Percentiles rank a stretch among this genome's conserved stretches.
phyloP scores from a whole-genome alignment of 37 sponge, comb jelly and placozoan species.

The Chondrilla cf. caribensis region DNA sequence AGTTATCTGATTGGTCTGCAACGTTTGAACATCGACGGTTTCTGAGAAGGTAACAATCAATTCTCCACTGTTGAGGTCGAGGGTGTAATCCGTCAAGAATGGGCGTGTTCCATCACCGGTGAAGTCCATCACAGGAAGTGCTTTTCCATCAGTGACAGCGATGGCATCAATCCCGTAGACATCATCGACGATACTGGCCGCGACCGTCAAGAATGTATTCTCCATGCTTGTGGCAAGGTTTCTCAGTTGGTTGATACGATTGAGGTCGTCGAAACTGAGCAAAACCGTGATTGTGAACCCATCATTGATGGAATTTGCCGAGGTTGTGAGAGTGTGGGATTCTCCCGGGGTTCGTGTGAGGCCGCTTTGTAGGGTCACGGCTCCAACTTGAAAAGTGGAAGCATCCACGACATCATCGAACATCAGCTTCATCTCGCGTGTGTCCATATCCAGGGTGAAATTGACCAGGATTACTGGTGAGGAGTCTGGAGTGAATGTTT shows the following conservation, averaged over 20 bases:
- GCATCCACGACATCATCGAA: slow-evolving; percentile 65
- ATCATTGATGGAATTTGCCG: slow-evolving; percentile 18
- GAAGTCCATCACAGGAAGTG: slow-evolving; percentile 48
- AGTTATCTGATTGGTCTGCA: slow-evolving; percentile 35
- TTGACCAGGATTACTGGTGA: slow-evolving; percentile 30
- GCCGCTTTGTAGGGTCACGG: slow-evolving; percentile 62
- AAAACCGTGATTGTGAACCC: slow-evolving; percentile 50
- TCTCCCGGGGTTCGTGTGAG: slow-evolving; percentile 16
- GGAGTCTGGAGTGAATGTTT: slow-evolving; percentile 39
- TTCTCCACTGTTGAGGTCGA: slow-evolving; percentile 67
- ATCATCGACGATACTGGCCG: slow-evolving; percentile 78
- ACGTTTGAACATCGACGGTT: slow-evolving; percentile 62
- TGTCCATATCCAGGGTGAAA: slow-evolving; percentile 75
- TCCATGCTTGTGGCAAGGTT: slow-evolving; percentile 37
- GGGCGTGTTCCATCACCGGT: slow-evolving; percentile 54
- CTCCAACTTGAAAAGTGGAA: slow-evolving; percentile 59
- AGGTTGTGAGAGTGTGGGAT: slow-evolving; percentile 43
- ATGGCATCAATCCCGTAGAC: slow-evolving; percentile 60
- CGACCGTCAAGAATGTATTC: slow-evolving; percentile 64
- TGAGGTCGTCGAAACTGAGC: slow-evolving; percentile 70
- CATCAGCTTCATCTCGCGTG: slow-evolving; percentile 43
- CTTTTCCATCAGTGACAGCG: slow-evolving; percentile 89
- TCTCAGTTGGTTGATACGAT: slow-evolving; percentile 75
- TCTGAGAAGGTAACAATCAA: slow-evolving; percentile 77
- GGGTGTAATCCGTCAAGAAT: slow-evolving; percentile 31